Conservation (phyloP, 2,888 invertebrate genomes). For the Rhopalosiphum nymphaeae region DNA sequence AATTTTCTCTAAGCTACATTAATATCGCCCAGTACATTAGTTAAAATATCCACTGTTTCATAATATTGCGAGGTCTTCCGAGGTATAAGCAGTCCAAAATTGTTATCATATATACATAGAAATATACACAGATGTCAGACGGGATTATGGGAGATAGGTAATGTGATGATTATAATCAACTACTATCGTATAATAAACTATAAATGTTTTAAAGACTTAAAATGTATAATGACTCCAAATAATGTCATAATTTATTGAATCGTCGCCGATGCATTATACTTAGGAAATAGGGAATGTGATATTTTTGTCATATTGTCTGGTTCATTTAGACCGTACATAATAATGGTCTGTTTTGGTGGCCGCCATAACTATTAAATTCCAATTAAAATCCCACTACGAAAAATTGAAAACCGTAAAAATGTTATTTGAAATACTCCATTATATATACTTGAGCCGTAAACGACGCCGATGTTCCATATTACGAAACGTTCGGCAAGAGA, state of each 20-base stretch:
- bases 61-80: background rate
- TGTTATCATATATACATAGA: background rate
- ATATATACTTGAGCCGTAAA: background rate
- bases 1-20: too few species aligned
- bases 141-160: background rate
- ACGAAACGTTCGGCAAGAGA: slow-evolving; percentile 4
- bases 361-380: slow-evolving; percentile 22
- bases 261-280: background rate
- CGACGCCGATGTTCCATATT: background rate
- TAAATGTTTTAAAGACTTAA: background rate
- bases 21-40: too few species aligned
- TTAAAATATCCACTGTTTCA: too few species aligned
- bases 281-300: background rate
- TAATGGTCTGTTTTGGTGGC: background rate
- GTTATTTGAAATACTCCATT: background rate
- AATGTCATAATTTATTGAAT: background rate
- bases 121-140: background rate
- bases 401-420: background rate
- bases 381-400: slow-evolving; percentile 18
- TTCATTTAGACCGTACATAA: background rate
- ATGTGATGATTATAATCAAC: background rate
- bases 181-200: background rate
- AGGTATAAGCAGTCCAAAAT: background rate
- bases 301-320: background rate
- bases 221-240: background rate